A percentile compares a stretch with the other conserved stretches of the same genome.
Conservation (phyloP, 1,140 invertebrate genomes). For the Condylostylus longicornis region DNA sequence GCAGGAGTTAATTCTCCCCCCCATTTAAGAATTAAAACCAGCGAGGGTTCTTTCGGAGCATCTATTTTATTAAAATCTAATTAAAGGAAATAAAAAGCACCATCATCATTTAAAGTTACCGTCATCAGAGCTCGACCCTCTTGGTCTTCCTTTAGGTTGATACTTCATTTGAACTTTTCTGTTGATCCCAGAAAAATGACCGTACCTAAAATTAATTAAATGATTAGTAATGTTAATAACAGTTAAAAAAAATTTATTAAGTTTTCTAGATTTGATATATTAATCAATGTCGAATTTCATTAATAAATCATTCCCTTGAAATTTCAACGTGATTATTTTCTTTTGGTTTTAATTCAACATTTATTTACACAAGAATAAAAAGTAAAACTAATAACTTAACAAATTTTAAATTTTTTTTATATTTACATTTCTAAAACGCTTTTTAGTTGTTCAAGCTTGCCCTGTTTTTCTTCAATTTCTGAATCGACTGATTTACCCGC, state of each 20-base stretch:
- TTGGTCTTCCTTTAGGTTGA: conserved; percentile 84
- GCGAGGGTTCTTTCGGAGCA: conserved; percentile 66
- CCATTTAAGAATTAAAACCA: conserved; percentile 97
- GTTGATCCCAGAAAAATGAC: conserved; percentile 99
- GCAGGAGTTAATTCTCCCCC: conserved; percentile 98
- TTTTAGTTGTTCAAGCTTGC: conserved; percentile 94
- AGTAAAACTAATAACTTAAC: too few species aligned
- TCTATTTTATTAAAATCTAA: conserved; percentile 40
- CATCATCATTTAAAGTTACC: conserved; percentile 43
- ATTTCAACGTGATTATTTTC: too few species aligned
- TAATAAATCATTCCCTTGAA: too few species aligned
- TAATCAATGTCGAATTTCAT: too few species aligned
- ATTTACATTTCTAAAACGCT: conserved; percentile 95
- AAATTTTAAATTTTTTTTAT: conserved; percentile 8
- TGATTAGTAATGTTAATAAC: not conserved
- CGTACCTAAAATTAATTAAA: conserved; percentile 62
- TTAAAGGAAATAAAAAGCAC: conserved; percentile 2
- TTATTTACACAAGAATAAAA: too few species aligned
- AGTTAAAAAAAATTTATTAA: too few species aligned
- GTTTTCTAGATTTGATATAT: too few species aligned
- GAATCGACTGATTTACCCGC: conserved; percentile 66
- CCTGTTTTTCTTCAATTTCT: conserved; percentile 92
- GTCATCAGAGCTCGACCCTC: conserved; percentile 89
- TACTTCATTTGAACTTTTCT: conserved; percentile 99
- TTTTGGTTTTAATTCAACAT: too few species aligned